These are phyloP conservation scores for Erpetoichthys calabaricus DNA, from an alignment of 2,797 vertebrate genomes.

Conservation along the genomic window DNA sequence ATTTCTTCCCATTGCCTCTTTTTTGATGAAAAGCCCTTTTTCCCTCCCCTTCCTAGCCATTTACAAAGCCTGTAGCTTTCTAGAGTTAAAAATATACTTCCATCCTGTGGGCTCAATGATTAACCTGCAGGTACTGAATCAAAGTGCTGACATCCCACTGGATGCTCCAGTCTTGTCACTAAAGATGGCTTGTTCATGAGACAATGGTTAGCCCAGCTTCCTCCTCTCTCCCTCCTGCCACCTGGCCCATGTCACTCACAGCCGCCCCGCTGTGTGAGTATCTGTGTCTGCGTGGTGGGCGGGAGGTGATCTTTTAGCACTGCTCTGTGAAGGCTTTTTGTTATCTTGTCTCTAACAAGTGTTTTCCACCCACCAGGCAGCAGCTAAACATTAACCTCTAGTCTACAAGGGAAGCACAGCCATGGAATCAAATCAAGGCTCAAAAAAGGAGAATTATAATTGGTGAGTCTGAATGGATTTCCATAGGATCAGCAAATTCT, in stretches of 20 bases:
- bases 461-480: conserved; percentile 41
- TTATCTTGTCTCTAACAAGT: conserved; percentile 43
- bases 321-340: conserved; percentile 35
- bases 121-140: conserved; percentile 53
- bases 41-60: no score
- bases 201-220: no score
- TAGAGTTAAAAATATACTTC: conserved; percentile 42
- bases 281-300: conserved; percentile 13
- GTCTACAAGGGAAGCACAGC: conserved; percentile 33
- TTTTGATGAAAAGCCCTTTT: no score
- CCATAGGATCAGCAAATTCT: conserved; percentile 63
- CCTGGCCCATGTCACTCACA: conserved; percentile 39
- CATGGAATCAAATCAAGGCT: no score
- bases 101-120: conserved; percentile 52
- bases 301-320: conserved; percentile 8
- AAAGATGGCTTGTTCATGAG: no score
- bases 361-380: conserved; percentile 40
- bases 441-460: conserved; percentile 34
- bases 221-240: conserved; percentile 11
- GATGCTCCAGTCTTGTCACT: conserved; percentile 21
- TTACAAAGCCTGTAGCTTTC: conserved; percentile 21
- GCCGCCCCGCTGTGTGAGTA: conserved; percentile 18
- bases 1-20: no score
- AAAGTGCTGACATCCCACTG: conserved; percentile 46
- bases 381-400: conserved; percentile 58